Conservation (phyloP, 2,797 vertebrate species). For the Neosilurus mollespiculum region DNA sequence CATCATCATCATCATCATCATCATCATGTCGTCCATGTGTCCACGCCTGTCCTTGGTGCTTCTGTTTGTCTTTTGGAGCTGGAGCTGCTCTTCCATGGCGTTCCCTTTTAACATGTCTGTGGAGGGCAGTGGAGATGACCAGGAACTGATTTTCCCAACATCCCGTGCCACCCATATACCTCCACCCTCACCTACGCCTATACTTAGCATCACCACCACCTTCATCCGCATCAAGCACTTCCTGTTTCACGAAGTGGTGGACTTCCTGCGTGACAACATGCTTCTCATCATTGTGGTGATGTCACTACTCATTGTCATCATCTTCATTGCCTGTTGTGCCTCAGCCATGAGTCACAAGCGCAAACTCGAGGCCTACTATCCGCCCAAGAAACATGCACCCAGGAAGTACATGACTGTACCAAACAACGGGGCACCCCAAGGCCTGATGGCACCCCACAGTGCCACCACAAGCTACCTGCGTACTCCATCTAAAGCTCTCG, state of each 20-base stretch:
- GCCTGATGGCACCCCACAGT: constrained; percentile 67
- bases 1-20: constrained; percentile 56
- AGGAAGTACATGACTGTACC: constrained; percentile 75
- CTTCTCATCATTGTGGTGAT: constrained; percentile 90
- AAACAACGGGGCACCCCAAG: constrained; percentile 74
- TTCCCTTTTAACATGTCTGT: constrained; percentile 69
- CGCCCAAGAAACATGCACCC: constrained; percentile 69
- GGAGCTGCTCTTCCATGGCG: constrained; percentile 59
- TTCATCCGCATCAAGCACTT: constrained; percentile 80
- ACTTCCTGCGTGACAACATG: constrained; percentile 87
- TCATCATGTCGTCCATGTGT: constrained; percentile 64
- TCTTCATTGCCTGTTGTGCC: constrained; percentile 90
- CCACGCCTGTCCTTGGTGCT: constrained; percentile 60
- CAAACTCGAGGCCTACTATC: constrained; percentile 90
- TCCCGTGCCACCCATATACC: constrained; percentile 63
- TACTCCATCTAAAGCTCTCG: constrained; percentile 72
- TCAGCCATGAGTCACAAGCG: constrained; percentile 89
- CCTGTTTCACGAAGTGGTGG: constrained; percentile 81
- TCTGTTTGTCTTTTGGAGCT: constrained; percentile 65
- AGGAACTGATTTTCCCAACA: constrained; percentile 73
- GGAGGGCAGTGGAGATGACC: constrained; percentile 84
- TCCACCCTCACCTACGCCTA: constrained; percentile 58
- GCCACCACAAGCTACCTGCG: constrained; percentile 85
- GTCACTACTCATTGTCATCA: constrained; percentile 85
- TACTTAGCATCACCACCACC: constrained; percentile 72